phyloP scores from a whole-genome alignment of 2,888 invertebrate genomes.

The Tetranychus piercei region DNA sequence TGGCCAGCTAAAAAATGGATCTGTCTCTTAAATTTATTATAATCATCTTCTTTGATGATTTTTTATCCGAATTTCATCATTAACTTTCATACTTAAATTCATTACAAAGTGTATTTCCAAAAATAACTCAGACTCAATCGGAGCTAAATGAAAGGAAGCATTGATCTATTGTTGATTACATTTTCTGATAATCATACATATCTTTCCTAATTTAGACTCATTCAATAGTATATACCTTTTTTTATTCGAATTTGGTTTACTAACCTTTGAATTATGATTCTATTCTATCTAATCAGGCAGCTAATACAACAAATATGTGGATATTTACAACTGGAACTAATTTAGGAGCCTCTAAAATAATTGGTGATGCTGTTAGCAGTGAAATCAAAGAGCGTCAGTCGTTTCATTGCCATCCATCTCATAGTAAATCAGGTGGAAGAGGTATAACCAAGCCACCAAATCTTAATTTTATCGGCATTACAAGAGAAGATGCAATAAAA shows the following conservation, averaged over 20 bases:
- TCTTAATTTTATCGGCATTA: conserved; percentile 30
- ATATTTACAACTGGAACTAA: conserved; percentile 32
- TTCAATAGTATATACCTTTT: background rate
- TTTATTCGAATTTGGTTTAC: background rate
- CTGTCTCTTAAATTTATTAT: no score
- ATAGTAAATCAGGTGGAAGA: background rate
- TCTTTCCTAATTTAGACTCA: background rate
- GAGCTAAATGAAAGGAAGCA: no score
- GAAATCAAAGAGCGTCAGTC: conserved; percentile 25
- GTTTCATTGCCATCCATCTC: conserved; percentile 2
- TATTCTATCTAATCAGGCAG: conserved; percentile 27
- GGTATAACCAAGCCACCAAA: background rate
- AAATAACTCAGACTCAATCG: no score
- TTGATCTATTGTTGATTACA: no score
- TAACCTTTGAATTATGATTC: background rate
- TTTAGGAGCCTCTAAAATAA: conserved; percentile 30
- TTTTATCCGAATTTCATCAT: no score
- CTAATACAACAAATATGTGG: conserved; percentile 33
- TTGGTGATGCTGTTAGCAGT: conserved; percentile 32
- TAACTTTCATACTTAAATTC: no score
- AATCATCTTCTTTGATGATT: no score
- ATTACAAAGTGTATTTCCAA: no score
- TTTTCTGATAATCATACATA: no score
- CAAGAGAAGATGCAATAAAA: conserved; percentile 25
- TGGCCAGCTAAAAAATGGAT: no score